Conservation (phyloP, 2,113 vertebrate genomes). For the Platysteira castanea region DNA sequence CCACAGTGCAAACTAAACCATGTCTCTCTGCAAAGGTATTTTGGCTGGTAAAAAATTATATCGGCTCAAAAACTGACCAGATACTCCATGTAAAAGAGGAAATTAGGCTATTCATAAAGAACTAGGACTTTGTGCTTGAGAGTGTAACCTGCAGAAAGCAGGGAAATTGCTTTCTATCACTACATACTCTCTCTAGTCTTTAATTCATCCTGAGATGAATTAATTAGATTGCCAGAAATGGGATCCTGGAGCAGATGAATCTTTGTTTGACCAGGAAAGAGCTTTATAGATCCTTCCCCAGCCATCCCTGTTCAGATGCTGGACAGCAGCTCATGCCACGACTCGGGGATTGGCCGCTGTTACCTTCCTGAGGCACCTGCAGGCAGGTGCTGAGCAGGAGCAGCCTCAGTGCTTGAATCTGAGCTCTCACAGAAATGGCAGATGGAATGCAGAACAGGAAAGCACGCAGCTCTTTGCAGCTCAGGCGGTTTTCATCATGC, state of each 20-base stretch:
- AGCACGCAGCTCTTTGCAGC: neutral
- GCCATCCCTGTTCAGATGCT: neutral
- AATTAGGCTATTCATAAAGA: neutral
- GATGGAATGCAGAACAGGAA: neutral
- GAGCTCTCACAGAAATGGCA: neutral
- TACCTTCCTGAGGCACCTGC: neutral
- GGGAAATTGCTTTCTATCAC: neutral
- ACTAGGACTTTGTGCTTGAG: neutral
- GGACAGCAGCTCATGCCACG: neutral
- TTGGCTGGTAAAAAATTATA: neutral
- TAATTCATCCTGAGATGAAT: neutral
- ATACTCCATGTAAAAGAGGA: neutral
- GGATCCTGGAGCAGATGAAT: neutral
- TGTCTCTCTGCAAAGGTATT: neutral
- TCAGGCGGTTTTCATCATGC: neutral
- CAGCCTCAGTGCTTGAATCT: neutral
- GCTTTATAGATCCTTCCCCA: neutral
- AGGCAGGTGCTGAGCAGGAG: neutral
- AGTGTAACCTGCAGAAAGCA: neutral
- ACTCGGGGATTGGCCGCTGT: accelerated
- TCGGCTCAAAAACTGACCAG: neutral
- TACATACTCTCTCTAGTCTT: neutral
- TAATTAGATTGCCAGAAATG: neutral
- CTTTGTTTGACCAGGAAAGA: neutral
- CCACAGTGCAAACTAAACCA: neutral